Evolutionary conservation across 2,797 vertebrate species (phyloP), one percentile per base, ranked within the genome.

Genomic region (Urophycis tenuis): DNA sequence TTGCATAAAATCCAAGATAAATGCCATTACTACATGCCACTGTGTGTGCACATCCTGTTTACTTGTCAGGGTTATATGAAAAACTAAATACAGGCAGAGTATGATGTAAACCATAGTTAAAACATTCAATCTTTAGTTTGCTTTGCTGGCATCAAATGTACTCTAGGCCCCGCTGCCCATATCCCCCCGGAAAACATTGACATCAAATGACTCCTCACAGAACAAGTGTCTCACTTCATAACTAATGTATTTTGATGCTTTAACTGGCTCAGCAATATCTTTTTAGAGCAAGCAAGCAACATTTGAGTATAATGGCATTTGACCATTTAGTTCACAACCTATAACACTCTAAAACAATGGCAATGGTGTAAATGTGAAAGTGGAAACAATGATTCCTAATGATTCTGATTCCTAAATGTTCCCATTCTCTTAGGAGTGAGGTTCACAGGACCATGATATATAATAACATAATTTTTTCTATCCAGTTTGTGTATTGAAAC

Each of bases 81-180:
- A 10, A 8, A 9, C 39, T 4, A 53, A 53, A 60, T 60, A n/a
- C 53, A 60, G 53, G 53, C 45, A 76, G 67, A 3, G 41, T 32
- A 36, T 14, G 33, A 72, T 67, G 35, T 19, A 73, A 9, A 71
- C 1, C 35, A 72, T 70, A 64, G 30, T 29, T 29, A 3, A 73
- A 39, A 71, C 76, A 17, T 73, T 30, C 30, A 77, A 35, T 2
- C 2, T 75, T 77, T 34, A 76, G 2, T n/a, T 75, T 31, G 73
- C 73, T 39, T n/a, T 76, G 49, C 53, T 73, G 71, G 60, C 71
- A 78, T 76, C 22, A 35, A 31, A 78, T 78, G 45, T 70, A 76
- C 81, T 78, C 74, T 60, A 45, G 81, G 39, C n/a, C 60, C 76
- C 30, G 74, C 81, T 84, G 78, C 81, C 86, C 82, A 78, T 76